Base-by-base conservation (phyloP, 2,797 vertebrate genomes). In the Lacerta agilis region DNA sequence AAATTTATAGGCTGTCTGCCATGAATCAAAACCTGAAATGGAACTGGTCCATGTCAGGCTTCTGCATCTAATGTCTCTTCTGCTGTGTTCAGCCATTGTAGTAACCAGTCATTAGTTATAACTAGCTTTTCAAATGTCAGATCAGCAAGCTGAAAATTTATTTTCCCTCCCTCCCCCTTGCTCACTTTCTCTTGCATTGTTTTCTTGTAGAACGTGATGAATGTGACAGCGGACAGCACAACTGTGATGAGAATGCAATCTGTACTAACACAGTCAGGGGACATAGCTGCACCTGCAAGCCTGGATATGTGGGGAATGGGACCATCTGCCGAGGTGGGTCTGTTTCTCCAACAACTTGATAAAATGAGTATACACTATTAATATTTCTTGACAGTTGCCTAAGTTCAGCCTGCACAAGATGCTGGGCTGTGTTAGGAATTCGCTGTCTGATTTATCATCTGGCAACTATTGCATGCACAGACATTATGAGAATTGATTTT, bases 221-320 rank as follows among this genome's bases (percentile, higher is more conserved):
- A 90, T 99, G 98, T 77, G 96, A 97, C 92, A 97, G 95, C 0
- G 96, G 95, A 72, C 94, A 97, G 90, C 97, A 97, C 92, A 95
- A 92, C 90, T 99, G 98, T 88, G 98, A 99, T 49, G 96, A 97
- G 92, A 98, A 98, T 0, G 98, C 98, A 90, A 98, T 99, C 97
- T 99, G 98, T 93, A 98, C 98, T 66, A 99, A 98, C 95, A 98
- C 98, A 38, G 96, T 99, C 94, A 96, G 97, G 92, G 98, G 98
- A 83, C 98, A 99, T 92, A 98, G 98, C 97, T 99, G 98, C 92
- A 98, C 98, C 96, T 99, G 98, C 96, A 98, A 98, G 92, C 98
- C 98, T 0, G 98, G 98, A 61, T 98, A 98, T 0, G 97, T 99
- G 94, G 98, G 98, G 58, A 99, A 99, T 0, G 98, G 98, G 83